phyloP scores from a whole-genome alignment of 2,113 vertebrate genomes.

The Oncorhynchus keta region DNA sequence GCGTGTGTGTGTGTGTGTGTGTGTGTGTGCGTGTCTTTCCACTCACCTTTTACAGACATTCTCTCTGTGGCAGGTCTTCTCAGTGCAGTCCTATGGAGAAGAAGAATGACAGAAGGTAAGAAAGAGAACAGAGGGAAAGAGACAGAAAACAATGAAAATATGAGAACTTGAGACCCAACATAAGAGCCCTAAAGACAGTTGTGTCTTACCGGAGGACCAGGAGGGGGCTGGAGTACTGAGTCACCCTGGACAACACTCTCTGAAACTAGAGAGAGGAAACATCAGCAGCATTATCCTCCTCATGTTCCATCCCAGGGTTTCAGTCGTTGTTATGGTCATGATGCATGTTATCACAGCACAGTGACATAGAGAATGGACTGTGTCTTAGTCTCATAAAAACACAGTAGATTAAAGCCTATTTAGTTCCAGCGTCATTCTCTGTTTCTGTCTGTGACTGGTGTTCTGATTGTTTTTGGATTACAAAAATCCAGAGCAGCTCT shows the following conservation, averaged over 20 bases:
- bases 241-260: constrained; percentile 29
- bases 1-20: neutral
- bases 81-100: constrained; percentile 65
- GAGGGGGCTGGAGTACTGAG: constrained; percentile 14
- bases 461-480: no score
- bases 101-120: no score
- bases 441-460: no score
- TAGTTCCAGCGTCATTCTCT: no score
- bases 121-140: neutral
- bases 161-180: neutral
- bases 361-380: no score
- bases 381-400: no score
- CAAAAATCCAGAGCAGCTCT: no score
- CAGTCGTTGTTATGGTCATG: no score
- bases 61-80: constrained; percentile 56
- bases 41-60: constrained; percentile 70
- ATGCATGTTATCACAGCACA: no score
- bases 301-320: neutral
- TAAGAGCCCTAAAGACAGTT: neutral
- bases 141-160: neutral
- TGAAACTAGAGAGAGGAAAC: constrained; percentile 21
- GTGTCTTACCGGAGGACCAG: constrained; percentile 60
- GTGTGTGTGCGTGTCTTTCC: neutral
- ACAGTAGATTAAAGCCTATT: no score
- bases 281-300: no score